Percentiles rank a stretch among this genome's conserved stretches.
phyloP scores from a whole-genome alignment of 2,888 invertebrate genomes.

The Pardosa pseudoannulata region DNA sequence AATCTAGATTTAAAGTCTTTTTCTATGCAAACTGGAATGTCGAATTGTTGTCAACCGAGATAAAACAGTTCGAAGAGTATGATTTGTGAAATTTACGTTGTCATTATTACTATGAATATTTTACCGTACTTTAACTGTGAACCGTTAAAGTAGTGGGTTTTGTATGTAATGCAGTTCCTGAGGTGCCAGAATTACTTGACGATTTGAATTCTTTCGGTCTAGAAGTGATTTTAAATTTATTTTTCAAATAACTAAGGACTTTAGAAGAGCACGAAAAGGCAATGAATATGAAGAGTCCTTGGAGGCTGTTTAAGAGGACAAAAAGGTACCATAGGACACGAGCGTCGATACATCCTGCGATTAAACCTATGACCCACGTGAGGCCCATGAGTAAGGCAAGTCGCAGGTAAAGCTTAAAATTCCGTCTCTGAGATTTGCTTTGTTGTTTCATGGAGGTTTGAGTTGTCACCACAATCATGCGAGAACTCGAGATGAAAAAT shows the following conservation, averaged over 20 bases:
- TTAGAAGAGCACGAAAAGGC: slow-evolving; percentile 80
- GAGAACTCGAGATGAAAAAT: slow-evolving; percentile 78
- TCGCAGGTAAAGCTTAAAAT: slow-evolving; percentile 77
- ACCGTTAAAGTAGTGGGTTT: background rate
- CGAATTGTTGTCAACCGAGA: too few species aligned
- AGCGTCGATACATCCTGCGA: slow-evolving; percentile 78
- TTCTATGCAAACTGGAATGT: too few species aligned
- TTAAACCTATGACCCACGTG: slow-evolving; percentile 79
- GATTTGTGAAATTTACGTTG: too few species aligned
- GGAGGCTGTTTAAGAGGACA: slow-evolving; percentile 79
- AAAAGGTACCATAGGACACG: slow-evolving; percentile 79
- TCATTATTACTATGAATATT: too few species aligned
- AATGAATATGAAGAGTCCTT: slow-evolving; percentile 80
- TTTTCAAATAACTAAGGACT: slow-evolving; percentile 74
- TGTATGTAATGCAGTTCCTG: slow-evolving; percentile 39
- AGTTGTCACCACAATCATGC: slow-evolving; percentile 78
- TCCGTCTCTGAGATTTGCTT: slow-evolving; percentile 40
- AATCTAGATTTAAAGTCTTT: too few species aligned
- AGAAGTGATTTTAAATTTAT: background rate
- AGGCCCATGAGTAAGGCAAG: slow-evolving; percentile 80
- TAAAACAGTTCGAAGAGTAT: too few species aligned
- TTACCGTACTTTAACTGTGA: background rate
- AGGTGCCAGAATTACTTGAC: slow-evolving; percentile 26
- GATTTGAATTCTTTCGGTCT: slow-evolving; percentile 31
- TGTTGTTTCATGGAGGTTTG: slow-evolving; percentile 66